Conservation (phyloP, 2,888 invertebrate species). For the Diogma glabrata region DNA sequence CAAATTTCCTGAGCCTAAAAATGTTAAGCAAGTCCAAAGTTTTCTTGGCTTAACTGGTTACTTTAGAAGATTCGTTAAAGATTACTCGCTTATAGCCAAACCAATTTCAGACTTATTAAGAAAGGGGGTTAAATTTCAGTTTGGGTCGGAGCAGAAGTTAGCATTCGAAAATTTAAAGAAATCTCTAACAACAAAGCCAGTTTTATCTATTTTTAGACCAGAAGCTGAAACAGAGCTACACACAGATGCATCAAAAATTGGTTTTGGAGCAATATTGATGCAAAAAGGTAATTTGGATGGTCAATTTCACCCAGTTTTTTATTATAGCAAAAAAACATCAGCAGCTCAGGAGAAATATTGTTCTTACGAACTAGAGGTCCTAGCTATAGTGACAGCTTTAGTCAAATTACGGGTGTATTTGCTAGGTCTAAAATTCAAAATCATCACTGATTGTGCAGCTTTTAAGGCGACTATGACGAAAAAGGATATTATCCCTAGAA, state of each 20-base stretch:
- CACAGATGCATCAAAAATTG: not conserved
- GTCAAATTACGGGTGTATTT: too few relatives aligned
- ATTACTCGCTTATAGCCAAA: not conserved
- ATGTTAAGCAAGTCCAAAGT: not conserved
- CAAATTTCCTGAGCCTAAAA: not conserved
- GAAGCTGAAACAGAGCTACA: not conserved
- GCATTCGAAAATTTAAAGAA: too few relatives aligned
- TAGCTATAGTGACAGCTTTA: too few relatives aligned
- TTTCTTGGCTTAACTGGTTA: not conserved
- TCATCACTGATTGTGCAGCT: too few relatives aligned
- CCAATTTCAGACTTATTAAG: not conserved
- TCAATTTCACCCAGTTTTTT: not conserved
- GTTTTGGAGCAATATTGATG: too few relatives aligned
- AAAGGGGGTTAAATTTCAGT: too few relatives aligned
- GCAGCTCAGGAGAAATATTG: not conserved
- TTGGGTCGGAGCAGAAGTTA: too few relatives aligned
- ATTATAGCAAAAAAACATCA: not conserved
- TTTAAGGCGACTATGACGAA: too few relatives aligned
- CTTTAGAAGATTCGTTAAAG: not conserved
- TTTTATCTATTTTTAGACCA: not conserved
- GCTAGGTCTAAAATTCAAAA: too few relatives aligned
- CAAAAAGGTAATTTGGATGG: not conserved
- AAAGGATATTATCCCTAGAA: too few relatives aligned
- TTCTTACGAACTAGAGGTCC: not conserved
- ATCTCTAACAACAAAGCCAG: not conserved